phyloP scores from a whole-genome alignment of 92 coral and sea anemone species.

The Actinernus sp. region DNA sequence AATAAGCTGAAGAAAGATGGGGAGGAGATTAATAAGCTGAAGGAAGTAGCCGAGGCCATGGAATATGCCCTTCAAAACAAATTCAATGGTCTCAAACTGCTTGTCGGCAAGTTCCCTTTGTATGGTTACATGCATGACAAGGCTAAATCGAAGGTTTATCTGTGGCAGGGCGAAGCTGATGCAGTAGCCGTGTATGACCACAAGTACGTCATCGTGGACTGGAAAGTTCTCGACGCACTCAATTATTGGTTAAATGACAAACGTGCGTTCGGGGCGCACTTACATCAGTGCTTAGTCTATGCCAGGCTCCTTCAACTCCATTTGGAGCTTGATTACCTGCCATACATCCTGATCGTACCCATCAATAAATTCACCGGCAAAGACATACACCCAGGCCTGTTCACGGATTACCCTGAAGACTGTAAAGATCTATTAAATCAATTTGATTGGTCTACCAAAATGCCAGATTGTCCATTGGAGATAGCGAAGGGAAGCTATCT shows the following conservation, averaged over 20 bases:
- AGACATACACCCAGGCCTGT: conserved; percentile 22
- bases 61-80: too few relatives aligned
- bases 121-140: conserved; percentile 23
- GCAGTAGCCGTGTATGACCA: conserved; percentile 38
- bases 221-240: conserved; percentile 36
- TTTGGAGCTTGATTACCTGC: conserved; percentile 37
- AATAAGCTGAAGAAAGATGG: too few relatives aligned
- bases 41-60: too few relatives aligned
- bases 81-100: too few relatives aligned
- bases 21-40: too few relatives aligned
- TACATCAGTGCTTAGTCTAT: conserved; percentile 69
- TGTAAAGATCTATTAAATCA: conserved; percentile 27
- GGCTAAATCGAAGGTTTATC: background rate
- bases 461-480: too few relatives aligned
- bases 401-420: conserved; percentile 34
- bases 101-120: conserved; percentile 10
- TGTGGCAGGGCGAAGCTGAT: conserved; percentile 44
- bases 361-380: conserved; percentile 25
- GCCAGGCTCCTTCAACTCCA: conserved; percentile 58
- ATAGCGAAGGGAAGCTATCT: background rate
- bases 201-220: conserved; percentile 52
- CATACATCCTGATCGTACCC: conserved; percentile 49
- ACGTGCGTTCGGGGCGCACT: conserved; percentile 10
- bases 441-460: conserved; percentile 30
- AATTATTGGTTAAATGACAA: conserved; percentile 18